Percentiles rank a stretch among this genome's conserved stretches.
These are phyloP conservation scores for Synergus laeviventris DNA, from an alignment of 2,888 invertebrate species.

Conservation along the genomic window DNA sequence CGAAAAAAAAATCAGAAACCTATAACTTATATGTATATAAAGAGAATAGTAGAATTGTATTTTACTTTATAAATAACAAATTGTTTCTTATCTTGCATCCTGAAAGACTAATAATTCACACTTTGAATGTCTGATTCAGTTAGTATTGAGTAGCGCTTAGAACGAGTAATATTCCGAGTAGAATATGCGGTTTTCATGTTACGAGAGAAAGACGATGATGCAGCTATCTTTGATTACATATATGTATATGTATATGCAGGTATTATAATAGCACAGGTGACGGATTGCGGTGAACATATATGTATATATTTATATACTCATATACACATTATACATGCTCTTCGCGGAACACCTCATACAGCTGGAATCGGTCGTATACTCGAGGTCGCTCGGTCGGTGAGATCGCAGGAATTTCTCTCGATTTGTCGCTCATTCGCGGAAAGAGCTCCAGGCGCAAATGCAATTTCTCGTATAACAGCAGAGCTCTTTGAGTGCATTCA, in stretches of 20 bases:
- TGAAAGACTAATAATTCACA: not conserved
- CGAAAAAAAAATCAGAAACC: too few species aligned
- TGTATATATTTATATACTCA: slow-evolving; percentile 46
- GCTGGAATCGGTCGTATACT: slow-evolving; percentile 50
- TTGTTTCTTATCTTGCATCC: not conserved
- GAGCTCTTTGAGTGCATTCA: slow-evolving; percentile 1
- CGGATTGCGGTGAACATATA: not conserved
- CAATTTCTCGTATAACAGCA: slow-evolving; percentile 43
- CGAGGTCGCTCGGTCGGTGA: slow-evolving; percentile 41
- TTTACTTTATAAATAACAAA: not conserved
- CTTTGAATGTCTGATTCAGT: slow-evolving; percentile 52
- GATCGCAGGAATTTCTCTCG: slow-evolving; percentile 51
- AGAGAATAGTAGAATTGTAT: not conserved
- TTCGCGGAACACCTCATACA: slow-evolving; percentile 48
- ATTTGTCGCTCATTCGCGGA: slow-evolving; percentile 45
- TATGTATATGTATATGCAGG: not conserved
- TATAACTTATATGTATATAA: too few species aligned
- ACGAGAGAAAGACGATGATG: slow-evolving; percentile 59
- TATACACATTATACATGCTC: not conserved
- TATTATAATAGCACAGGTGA: slow-evolving; percentile 7
- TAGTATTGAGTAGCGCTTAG: slow-evolving; percentile 63
- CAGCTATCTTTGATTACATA: slow-evolving; percentile 32
- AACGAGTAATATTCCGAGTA: slow-evolving; percentile 66
- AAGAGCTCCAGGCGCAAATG: slow-evolving; percentile 36
- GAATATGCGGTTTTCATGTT: slow-evolving; percentile 66